These are phyloP conservation scores for Himalopsyche phryganea DNA, from an alignment of 1,140 invertebrate species.

Conservation along the genomic window DNA sequence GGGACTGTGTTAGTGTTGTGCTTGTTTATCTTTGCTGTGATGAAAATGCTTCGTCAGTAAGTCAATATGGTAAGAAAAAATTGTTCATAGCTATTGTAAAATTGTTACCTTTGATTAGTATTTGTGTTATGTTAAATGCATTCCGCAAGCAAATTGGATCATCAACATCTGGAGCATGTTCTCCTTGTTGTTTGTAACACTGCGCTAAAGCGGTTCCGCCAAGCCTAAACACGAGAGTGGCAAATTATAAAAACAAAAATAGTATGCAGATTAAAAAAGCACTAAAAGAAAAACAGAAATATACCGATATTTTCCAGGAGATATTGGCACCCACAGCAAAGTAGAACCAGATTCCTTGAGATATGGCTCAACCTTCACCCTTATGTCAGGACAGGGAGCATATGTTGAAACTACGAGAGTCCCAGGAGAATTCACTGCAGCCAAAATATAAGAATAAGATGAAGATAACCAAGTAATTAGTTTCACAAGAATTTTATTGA, in stretches of 20 bases:
- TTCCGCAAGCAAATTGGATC: slow-evolving; percentile 61
- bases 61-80: too few species aligned
- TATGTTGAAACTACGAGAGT: slow-evolving; percentile 93
- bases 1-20: too few species aligned
- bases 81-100: too few species aligned
- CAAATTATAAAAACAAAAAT: too few species aligned
- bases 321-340: slow-evolving; percentile 42
- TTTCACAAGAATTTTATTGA: too few species aligned
- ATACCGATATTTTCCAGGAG: slow-evolving; percentile 47
- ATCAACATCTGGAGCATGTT: slow-evolving; percentile 77
- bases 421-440: slow-evolving; percentile 81
- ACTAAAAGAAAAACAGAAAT: background rate
- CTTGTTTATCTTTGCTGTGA: too few species aligned
- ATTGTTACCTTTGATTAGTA: slow-evolving; percentile 66
- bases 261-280: too few species aligned
- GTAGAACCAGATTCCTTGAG: slow-evolving; percentile 60
- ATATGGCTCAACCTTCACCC: slow-evolving; percentile 82
- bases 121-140: slow-evolving; percentile 81
- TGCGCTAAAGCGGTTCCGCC: slow-evolving; percentile 93
- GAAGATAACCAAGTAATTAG: background rate
- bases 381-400: slow-evolving; percentile 87
- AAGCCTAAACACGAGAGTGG: slow-evolving; percentile 51
- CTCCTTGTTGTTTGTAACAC: slow-evolving; percentile 81
- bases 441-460: slow-evolving; percentile 16
- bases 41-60: too few species aligned